Percentiles rank a stretch among this genome's conserved stretches.
phyloP scores from a whole-genome alignment of 2,797 vertebrate genomes.

The Sebastiscus albofasciatus region DNA sequence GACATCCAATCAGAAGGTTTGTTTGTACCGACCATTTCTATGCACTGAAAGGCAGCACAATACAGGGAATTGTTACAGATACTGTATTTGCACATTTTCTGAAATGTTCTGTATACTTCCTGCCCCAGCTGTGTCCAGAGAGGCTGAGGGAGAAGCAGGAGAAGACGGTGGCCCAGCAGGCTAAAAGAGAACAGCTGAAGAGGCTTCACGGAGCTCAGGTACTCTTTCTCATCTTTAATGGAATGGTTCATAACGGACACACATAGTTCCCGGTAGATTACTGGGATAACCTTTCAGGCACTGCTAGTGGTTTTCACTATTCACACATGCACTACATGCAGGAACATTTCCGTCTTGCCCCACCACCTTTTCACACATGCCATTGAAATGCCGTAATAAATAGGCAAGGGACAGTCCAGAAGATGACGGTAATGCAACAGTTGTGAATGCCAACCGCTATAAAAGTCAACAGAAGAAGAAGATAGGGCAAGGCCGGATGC shows the following conservation, averaged over 20 bases:
- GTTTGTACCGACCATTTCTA: constrained; percentile 42
- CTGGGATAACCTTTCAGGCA: too few relatives aligned
- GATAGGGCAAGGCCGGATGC: background rate
- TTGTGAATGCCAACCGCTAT: background rate
- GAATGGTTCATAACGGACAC: background rate
- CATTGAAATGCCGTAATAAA: background rate
- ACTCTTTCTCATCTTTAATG: background rate
- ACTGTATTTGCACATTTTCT: background rate
- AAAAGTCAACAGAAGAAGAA: background rate
- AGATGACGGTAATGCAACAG: background rate
- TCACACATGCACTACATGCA: background rate
- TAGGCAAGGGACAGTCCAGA: background rate
- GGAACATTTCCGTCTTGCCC: background rate
- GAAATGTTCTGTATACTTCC: background rate
- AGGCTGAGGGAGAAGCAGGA: constrained; percentile 83
- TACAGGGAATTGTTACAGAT: background rate
- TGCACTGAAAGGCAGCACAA: too few relatives aligned
- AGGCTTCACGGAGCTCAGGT: constrained; percentile 96
- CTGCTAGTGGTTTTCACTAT: too few relatives aligned
- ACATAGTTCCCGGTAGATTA: background rate
- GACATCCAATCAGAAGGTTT: constrained; percentile 70
- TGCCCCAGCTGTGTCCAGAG: constrained; percentile 73
- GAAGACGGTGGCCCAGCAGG: constrained; percentile 84
- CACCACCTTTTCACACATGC: background rate
- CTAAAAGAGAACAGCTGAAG: constrained; percentile 90